These are phyloP conservation scores for Eulemur rubriventer DNA, from an alignment of 2,797 vertebrate genomes.

Conservation along the genomic window DNA sequence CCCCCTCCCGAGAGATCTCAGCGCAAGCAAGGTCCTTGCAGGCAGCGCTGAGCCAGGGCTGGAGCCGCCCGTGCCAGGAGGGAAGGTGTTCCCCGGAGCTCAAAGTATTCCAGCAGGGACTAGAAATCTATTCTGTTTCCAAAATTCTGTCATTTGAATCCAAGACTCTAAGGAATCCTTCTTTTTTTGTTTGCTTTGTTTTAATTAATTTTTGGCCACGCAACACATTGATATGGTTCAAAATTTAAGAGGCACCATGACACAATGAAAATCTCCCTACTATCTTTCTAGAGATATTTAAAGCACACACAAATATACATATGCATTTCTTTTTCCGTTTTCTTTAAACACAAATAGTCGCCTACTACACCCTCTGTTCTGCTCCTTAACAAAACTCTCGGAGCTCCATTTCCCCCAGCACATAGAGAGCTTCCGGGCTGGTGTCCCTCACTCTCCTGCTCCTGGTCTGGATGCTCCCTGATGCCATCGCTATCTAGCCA, in stretches of 20 bases:
- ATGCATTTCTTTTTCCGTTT: background rate
- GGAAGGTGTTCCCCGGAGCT: background rate
- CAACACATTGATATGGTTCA: background rate
- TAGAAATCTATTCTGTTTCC: background rate
- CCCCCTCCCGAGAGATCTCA: background rate
- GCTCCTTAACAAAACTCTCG: background rate
- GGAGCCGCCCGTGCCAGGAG: fast-evolving
- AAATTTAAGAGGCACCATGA: background rate
- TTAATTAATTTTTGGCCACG: constrained; percentile 4
- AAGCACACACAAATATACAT: background rate
- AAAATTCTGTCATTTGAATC: background rate
- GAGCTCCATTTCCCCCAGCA: background rate
- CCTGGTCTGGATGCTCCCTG: background rate
- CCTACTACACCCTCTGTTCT: background rate
- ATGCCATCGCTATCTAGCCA: background rate
- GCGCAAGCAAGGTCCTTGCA: background rate
- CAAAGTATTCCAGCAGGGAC: background rate
- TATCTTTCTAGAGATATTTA: background rate
- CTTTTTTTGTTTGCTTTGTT: background rate
- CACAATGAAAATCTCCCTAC: background rate
- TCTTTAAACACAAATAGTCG: background rate
- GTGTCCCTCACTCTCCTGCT: background rate
- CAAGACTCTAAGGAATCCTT: background rate
- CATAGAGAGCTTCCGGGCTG: fast-evolving
- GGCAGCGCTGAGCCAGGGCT: background rate